Conservation (phyloP, 1,140 invertebrate species). For the Drosophila nebulosa region DNA sequence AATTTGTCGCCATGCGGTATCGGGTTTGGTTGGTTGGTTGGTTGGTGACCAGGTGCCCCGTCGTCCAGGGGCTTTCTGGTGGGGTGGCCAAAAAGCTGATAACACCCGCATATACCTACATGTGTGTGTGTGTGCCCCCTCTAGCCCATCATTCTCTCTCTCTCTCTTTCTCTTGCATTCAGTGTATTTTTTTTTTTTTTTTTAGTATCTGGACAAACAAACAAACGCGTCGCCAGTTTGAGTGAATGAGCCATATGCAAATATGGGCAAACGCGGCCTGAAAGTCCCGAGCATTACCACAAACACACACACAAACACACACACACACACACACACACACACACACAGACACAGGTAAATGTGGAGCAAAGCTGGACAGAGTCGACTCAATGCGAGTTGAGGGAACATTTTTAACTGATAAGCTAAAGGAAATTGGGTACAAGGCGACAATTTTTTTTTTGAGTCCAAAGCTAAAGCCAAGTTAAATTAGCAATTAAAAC, state of each 20-base stretch:
- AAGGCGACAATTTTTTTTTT: conserved; percentile 26
- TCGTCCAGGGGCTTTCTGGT: conserved; percentile 3
- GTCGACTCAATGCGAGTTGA: conserved; percentile 38
- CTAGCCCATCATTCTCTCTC: neutral
- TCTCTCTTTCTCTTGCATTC: neutral
- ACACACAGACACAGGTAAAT: neutral
- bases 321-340: conserved; percentile 19
- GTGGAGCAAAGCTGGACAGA: conserved; percentile 61
- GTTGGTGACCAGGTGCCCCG: conserved; percentile 30
- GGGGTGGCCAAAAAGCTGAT: conserved; percentile 70
- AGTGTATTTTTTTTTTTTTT: conserved; percentile 22
- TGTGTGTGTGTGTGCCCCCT: neutral
- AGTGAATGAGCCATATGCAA: conserved; percentile 78
- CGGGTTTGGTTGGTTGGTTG: neutral
- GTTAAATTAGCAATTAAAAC: neutral
- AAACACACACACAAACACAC: conserved; percentile 29
- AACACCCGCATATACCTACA: conserved; percentile 64
- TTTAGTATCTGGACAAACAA: conserved; percentile 72
- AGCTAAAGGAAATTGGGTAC: conserved; percentile 57
- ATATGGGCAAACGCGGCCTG: conserved; percentile 57
- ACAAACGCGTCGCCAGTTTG: conserved; percentile 57
- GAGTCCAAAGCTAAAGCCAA: neutral
- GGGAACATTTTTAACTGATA: conserved; percentile 36
- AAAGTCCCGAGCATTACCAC: conserved; percentile 55
- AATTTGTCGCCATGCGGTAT: conserved; percentile 4